Conservation (phyloP, 35 echinoderm and acorn worm genomes). For the Heliocidaris tuberculata region DNA sequence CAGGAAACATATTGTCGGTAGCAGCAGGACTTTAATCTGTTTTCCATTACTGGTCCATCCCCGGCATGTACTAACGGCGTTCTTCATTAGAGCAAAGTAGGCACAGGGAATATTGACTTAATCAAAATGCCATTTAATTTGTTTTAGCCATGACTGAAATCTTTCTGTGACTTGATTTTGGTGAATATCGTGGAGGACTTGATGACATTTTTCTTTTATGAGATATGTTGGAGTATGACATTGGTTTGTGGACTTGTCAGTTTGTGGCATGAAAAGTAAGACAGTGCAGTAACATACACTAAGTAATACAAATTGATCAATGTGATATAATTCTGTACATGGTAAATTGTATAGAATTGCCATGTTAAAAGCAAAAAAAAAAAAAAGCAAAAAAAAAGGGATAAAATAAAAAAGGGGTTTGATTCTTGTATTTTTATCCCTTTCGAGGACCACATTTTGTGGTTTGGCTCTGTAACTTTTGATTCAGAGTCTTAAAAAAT, state of each 20-base stretch:
- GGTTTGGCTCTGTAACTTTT: too few relatives aligned
- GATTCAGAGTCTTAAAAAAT: too few relatives aligned
- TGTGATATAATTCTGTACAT: background rate
- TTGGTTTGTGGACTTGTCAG: background rate
- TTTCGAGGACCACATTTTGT: too few relatives aligned
- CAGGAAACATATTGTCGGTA: background rate
- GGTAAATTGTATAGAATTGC: background rate
- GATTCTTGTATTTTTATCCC: too few relatives aligned
- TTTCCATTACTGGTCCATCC: slow-evolving; percentile 27
- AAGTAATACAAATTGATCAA: background rate
- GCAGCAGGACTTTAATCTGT: slow-evolving; percentile 13
- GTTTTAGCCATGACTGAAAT: background rate
- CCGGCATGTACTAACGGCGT: background rate
- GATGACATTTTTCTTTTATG: background rate
- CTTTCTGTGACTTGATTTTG: background rate
- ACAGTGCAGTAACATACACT: background rate
- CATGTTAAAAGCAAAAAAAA: background rate
- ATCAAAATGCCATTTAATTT: slow-evolving; percentile 27
- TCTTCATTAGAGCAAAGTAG: slow-evolving; percentile 19
- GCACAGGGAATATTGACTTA: slow-evolving; percentile 15
- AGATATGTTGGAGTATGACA: background rate
- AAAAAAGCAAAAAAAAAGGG: too few relatives aligned
- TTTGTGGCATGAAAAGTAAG: background rate
- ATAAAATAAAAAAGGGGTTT: too few relatives aligned
- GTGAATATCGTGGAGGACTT: background rate